A percentile compares a stretch with the other conserved stretches of the same genome.
Conservation (phyloP, 2,888 invertebrate species). For the Portevinia maculata region DNA sequence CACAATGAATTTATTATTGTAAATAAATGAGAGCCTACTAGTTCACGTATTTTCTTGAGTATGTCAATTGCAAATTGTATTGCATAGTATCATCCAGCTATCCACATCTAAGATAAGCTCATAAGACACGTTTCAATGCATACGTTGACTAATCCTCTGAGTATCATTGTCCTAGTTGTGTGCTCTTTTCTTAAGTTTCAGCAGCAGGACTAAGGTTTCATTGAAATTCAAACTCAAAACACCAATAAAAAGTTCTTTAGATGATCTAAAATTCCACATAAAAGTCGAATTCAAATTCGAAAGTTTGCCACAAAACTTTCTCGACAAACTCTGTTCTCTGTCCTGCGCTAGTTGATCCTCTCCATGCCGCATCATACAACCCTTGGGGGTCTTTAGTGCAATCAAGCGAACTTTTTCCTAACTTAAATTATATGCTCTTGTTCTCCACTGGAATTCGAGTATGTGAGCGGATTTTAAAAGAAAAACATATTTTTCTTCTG, state of each 20-base stretch:
- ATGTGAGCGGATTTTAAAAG: constrained; percentile 39
- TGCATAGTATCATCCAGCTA: constrained; percentile 24
- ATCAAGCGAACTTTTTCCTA: constrained; percentile 44
- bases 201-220: constrained; percentile 23
- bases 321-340: constrained; percentile 22
- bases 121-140: constrained; percentile 21
- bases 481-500: background rate
- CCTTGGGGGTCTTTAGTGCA: constrained; percentile 51
- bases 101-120: constrained; percentile 37
- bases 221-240: constrained; percentile 56
- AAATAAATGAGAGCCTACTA: background rate
- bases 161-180: constrained; percentile 45
- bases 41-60: constrained; percentile 14
- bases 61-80: constrained; percentile 31
- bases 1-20: background rate
- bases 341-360: constrained; percentile 17
- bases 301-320: constrained; percentile 54
- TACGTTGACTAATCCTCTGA: constrained; percentile 49
- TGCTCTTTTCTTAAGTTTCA: background rate
- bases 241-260: constrained; percentile 66
- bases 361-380: constrained; percentile 1
- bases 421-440: constrained; percentile 63
- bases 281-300: constrained; percentile 60
- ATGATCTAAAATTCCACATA: constrained; percentile 64
- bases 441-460: constrained; percentile 37